Evolutionary conservation across 1,140 invertebrate species (phyloP), one percentile per base, ranked within the genome.

Genomic region (Ladona fulva): DNA sequence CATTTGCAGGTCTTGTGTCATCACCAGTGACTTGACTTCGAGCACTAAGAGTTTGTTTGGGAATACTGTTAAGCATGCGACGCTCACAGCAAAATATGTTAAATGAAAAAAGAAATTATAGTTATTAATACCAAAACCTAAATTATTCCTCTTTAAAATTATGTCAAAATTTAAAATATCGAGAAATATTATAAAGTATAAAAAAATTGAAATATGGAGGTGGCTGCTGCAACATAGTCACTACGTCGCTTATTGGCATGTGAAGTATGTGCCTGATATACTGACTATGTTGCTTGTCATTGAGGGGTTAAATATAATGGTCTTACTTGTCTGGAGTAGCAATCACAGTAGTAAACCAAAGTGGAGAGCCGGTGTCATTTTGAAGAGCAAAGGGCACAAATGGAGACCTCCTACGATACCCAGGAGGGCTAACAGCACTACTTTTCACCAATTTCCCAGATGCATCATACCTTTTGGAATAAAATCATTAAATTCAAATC

Each of bases 321-420:
- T 16, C 16, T 82, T 83, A 73, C 79, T 44, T 78, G 74, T 87
- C 84, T 0, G 85, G 85, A 8, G 88, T 88, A 0, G 90, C 90
- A 24, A 93, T 89, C 73, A 94, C 87, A 0, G 93, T 96, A 74
- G 92, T 91, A 83, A 97, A 98, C 86, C 91, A 92, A 0, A 98
- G 85, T 11, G 89, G 88, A 74, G 91, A 93, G 0, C 96, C 96
- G 8, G 95, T 97, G 44, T 95, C 91, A 85, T 99, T 99, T 80
- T 92, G 92, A 22, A 99, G 84, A 0, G 94, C 93, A 86, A 95
- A 99, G 0, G 96, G 96, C 79, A 98, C 91, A 85, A 98, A 98
- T 0, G 96, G 96, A 1, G 91, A 91, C 44, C 96, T 86, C 74
- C 92, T 85, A 76, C 82, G 80, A 81, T 92, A 91, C 0, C 88